Base-by-base conservation (phyloP, 1,140 invertebrate genomes). In the Bombyx mandarina region DNA sequence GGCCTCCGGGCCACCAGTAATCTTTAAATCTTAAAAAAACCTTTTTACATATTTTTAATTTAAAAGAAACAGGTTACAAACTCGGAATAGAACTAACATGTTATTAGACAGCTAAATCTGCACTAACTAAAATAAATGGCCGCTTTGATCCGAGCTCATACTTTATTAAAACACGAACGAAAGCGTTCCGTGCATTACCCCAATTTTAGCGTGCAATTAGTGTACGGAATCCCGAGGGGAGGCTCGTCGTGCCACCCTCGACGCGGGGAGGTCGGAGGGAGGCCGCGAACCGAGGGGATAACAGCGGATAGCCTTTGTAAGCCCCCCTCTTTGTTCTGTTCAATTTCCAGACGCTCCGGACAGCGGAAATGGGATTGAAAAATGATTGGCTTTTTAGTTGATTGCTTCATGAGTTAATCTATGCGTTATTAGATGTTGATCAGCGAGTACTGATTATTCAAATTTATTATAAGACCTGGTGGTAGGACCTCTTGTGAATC, bases 331-430 rank as follows among this genome's bases (percentile, higher is more conserved):
- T 78, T 79, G 76, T 82, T 75, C 72, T 63, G 75, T 69, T 66
- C 75, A 68, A 75, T 77, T 77, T 81, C 66, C 73, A 74, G 58
- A 58, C 66, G 59, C 65, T 53, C 57, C 69, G 72, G 75, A 71
- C 73, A 71, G 61, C 76, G 77, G 81, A 86, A 81, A 86, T 86
- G 81, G 77, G 76, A 82, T 85, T 84, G 73, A 77, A 83, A 86
- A 85, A 82, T 82, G 67, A 77, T 82, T 83, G 67, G 63, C 79
- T 79, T 86, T 86, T 86, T 83, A 85, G 82, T 63, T 82, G 79
- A 86, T 85, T 86, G 78, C 67, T 56, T 63, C 58, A 46, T 55
- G 26, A 35, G 26, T 5, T 35, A 35, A 3, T 35, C 26, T 35
- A 35, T 35, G 26, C 26, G 26, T 35, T 35, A 35, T 35, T 35